Evolutionary conservation across 2,113 vertebrate species (phyloP).

Genomic region (Phaethornis superciliosus): DNA sequence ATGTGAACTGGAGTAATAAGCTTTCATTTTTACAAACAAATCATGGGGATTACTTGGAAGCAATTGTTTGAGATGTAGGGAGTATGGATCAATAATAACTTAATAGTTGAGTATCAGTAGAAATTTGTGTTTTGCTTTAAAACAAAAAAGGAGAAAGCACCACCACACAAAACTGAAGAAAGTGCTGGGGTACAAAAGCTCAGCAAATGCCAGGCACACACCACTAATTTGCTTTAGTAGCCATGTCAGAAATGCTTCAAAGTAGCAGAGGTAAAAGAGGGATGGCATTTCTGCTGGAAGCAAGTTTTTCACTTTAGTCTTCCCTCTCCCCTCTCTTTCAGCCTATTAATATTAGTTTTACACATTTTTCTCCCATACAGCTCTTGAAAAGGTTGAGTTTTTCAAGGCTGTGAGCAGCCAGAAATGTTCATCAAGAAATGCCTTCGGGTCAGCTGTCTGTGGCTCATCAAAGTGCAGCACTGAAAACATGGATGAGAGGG

Average conservation of each 20-base stretch:
- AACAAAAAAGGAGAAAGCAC: not conserved
- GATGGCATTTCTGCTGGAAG: constrained; percentile 60
- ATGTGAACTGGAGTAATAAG: not conserved
- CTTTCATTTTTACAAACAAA: not conserved
- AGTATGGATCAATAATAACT: not conserved
- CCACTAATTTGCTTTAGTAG: not conserved
- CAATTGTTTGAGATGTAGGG: not conserved
- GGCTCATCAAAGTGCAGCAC: constrained; percentile 3
- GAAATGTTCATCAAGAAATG: constrained; percentile 60
- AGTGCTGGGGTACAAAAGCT: not conserved
- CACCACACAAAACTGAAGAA: not conserved
- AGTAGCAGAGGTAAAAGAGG: constrained; percentile 45
- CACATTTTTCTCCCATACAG: constrained; percentile 6
- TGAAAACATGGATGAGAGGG: not conserved
- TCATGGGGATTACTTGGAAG: not conserved
- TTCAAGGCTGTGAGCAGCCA: constrained; percentile 50
- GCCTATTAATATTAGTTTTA: constrained; percentile 56
- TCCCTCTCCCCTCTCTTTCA: constrained; percentile 1
- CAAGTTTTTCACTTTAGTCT: constrained; percentile 55
- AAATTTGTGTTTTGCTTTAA: not conserved
- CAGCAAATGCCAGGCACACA: constrained; percentile 19
- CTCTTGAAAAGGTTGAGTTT: constrained; percentile 54
- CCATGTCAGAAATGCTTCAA: constrained; percentile 49
- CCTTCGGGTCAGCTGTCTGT: constrained; percentile 36
- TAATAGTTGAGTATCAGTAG: not conserved